A percentile compares a stretch with the other conserved stretches of the same genome.
phyloP scores from a whole-genome alignment of 2,888 invertebrate genomes.

The Morinoia aosen region DNA sequence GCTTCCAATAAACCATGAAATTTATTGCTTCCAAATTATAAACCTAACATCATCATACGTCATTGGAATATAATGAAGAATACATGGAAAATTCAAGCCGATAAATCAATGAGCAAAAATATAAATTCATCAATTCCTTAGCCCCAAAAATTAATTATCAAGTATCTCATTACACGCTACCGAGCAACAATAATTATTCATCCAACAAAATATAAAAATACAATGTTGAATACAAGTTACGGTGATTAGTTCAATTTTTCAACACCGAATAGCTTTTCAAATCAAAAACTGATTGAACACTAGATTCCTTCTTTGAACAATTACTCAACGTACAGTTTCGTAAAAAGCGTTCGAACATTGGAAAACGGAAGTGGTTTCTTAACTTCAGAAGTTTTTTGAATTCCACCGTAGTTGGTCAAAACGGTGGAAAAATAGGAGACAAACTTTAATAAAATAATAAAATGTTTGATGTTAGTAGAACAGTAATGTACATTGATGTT shows the following conservation, averaged over 20 bases:
- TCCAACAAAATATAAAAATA: background rate
- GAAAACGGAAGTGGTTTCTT: background rate
- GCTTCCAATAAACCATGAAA: no score
- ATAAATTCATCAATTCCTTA: no score
- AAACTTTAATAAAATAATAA: background rate
- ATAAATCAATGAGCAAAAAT: no score
- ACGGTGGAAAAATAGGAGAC: background rate
- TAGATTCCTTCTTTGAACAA: background rate
- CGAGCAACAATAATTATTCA: no score
- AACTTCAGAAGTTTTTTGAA: background rate
- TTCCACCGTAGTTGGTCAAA: background rate
- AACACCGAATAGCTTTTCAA: background rate
- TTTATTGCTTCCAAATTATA: no score
- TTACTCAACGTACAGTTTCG: background rate
- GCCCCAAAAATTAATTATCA: no score
- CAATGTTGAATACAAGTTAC: background rate
- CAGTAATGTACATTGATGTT: background rate
- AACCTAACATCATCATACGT: no score
- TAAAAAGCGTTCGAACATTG: background rate
- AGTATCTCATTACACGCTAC: no score
- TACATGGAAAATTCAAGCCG: no score
- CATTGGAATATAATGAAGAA: no score
- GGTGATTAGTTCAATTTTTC: background rate
- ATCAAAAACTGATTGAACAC: background rate
- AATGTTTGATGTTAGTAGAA: background rate